These are phyloP conservation scores for Dinocampus coccinellae DNA, from an alignment of 2,888 invertebrate genomes.

Conservation along the genomic window DNA sequence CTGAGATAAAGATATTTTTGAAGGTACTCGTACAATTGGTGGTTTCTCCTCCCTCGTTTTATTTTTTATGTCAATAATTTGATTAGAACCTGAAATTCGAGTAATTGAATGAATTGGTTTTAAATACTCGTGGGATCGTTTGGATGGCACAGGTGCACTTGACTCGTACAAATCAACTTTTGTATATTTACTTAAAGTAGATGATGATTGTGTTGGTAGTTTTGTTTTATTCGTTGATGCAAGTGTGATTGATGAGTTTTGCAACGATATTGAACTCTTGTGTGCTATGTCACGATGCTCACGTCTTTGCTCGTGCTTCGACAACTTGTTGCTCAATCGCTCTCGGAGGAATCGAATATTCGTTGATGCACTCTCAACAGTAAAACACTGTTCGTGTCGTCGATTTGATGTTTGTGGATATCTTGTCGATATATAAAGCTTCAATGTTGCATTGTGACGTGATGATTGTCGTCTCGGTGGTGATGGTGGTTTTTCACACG, in stretches of 20 bases:
- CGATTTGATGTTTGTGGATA: conserved; percentile 61
- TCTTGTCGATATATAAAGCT: conserved; percentile 73
- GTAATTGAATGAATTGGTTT: conserved; percentile 47
- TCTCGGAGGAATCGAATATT: conserved; percentile 76
- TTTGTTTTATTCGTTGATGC: conserved; percentile 37
- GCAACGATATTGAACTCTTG: conserved; percentile 27
- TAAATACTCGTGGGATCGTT: conserved; percentile 31
- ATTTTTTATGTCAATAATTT: conserved; percentile 14
- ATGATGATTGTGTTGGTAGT: conserved; percentile 28
- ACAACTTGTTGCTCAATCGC: conserved; percentile 75
- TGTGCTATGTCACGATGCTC: conserved; percentile 40
- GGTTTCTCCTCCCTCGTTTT: conserved; percentile 44
- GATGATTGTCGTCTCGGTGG: conserved; percentile 84
- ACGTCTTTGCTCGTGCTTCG: conserved; percentile 56
- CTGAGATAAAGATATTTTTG: conserved; percentile 36
- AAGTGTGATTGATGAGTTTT: conserved; percentile 51
- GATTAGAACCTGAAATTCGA: conserved; percentile 35
- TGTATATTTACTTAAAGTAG: conserved; percentile 43
- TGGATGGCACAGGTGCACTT: too few relatives aligned
- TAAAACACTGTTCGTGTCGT: conserved; percentile 72
- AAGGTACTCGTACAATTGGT: conserved; percentile 38
- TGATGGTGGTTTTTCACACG: conserved; percentile 72
- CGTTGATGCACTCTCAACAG: conserved; percentile 63
- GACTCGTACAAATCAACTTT: conserved; percentile 50
- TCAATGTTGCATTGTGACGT: conserved; percentile 78